Conservation (phyloP, 2,888 invertebrate genomes). For the Carpatolechia fugitivella region DNA sequence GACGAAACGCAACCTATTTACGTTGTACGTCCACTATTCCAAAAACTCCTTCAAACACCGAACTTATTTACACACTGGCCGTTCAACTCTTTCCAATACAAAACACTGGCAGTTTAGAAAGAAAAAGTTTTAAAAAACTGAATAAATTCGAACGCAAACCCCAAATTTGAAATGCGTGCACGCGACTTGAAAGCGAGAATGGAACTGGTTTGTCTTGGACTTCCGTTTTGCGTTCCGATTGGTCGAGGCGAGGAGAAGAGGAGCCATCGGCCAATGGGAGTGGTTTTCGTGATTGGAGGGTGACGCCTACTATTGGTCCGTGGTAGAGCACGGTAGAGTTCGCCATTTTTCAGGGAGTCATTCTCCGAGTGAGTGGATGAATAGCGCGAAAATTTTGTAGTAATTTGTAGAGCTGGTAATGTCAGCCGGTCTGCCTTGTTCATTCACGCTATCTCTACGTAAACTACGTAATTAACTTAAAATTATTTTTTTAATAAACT, state of each 20-base stretch:
- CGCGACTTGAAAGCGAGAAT: slow-evolving; percentile 55
- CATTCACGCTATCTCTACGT: background rate
- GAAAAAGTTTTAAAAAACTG: slow-evolving; percentile 27
- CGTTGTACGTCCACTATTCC: slow-evolving; percentile 21
- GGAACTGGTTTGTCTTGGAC: slow-evolving; percentile 71
- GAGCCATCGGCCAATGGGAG: slow-evolving; percentile 50
- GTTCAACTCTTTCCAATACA: slow-evolving; percentile 25
- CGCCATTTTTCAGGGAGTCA: slow-evolving; percentile 7
- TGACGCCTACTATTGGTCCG: slow-evolving; percentile 70
- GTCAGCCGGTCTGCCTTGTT: background rate
- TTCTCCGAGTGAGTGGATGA: background rate
- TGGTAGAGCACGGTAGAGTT: slow-evolving; percentile 37
- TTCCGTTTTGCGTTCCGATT: slow-evolving; percentile 57
- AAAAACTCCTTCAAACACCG: background rate
- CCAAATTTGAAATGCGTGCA: slow-evolving; percentile 54
- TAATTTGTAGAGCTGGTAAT: background rate
- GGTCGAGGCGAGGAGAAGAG: slow-evolving; percentile 47
- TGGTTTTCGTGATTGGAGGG: slow-evolving; percentile 37
- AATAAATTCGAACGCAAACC: slow-evolving; percentile 39
- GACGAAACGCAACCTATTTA: slow-evolving; percentile 70
- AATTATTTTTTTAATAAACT: too few species aligned
- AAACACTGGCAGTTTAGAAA: slow-evolving; percentile 33
- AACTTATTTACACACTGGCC: background rate
- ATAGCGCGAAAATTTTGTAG: background rate
- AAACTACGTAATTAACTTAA: too few species aligned